Conservation (phyloP, 2,113 vertebrate species). For the Pristiophorus japonicus region DNA sequence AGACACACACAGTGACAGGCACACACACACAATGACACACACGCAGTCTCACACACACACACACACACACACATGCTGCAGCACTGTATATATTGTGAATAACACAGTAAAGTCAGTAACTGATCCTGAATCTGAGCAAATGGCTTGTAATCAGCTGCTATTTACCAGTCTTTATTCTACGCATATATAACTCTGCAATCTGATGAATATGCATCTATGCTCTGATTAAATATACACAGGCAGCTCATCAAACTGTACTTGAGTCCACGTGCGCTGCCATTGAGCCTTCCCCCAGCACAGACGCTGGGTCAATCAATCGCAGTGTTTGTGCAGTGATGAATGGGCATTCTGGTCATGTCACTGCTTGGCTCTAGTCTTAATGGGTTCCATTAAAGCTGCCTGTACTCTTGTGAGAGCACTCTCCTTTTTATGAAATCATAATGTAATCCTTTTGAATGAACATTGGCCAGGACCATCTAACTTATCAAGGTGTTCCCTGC, state of each 20-base stretch:
- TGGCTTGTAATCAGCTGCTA: neutral
- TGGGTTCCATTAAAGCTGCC: neutral
- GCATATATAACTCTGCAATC: constrained; percentile 24
- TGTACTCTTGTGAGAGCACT: neutral
- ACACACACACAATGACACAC: neutral
- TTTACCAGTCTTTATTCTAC: neutral
- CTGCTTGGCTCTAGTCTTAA: neutral
- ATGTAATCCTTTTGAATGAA: constrained; percentile 9
- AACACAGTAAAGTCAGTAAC: neutral
- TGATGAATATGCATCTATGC: neutral
- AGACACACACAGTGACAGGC: neutral
- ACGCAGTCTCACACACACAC: neutral
- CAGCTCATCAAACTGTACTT: neutral
- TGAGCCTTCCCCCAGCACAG: neutral
- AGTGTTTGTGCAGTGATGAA: neutral
- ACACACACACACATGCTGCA: neutral
- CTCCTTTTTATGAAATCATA: constrained; percentile 10
- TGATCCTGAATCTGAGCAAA: neutral
- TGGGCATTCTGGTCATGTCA: neutral
- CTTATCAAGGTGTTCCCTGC: too few relatives aligned
- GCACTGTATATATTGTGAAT: too few relatives aligned
- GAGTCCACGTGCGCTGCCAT: neutral
- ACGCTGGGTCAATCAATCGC: neutral
- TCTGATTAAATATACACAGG: neutral
- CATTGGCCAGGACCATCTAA: neutral